A percentile compares a stretch with the other conserved stretches of the same genome.
Conservation (phyloP, 2,113 vertebrate species). For the Brachyistius frenatus region DNA sequence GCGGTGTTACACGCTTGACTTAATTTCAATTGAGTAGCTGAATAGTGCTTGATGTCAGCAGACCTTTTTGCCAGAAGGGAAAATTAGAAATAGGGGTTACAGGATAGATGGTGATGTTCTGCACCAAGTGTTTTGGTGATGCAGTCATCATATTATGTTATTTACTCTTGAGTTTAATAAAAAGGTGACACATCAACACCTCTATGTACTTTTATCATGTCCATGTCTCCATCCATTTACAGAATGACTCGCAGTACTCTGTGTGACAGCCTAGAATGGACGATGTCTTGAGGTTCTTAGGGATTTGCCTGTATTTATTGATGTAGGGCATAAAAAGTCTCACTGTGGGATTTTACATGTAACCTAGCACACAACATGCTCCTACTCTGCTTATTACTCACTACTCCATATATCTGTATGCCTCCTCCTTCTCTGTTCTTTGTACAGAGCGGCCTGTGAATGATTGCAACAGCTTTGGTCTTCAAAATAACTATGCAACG, state of each 20-base stretch:
- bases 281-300: not conserved
- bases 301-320: not conserved
- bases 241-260: not conserved
- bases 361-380: not conserved
- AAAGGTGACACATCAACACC: not conserved
- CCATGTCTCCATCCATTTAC: not conserved
- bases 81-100: not conserved
- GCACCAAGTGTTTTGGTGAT: not conserved
- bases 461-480: slow-evolving; percentile 20
- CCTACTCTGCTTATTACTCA: not conserved
- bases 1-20: not conserved
- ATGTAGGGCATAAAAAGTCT: not conserved
- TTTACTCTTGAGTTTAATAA: not conserved
- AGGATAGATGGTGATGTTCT: not conserved
- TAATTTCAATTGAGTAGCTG: slow-evolving; percentile 1
- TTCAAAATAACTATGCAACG: slow-evolving; percentile 12
- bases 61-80: not conserved
- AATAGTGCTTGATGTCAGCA: not conserved
- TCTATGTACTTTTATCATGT: not conserved
- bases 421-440: not conserved
- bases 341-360: not conserved
- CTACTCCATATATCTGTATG: not conserved
- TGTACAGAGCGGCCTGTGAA: not conserved
- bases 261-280: not conserved
- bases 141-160: not conserved